Base-by-base conservation (phyloP, 2,888 invertebrate species). In the Cryptophagus acutangulus region DNA sequence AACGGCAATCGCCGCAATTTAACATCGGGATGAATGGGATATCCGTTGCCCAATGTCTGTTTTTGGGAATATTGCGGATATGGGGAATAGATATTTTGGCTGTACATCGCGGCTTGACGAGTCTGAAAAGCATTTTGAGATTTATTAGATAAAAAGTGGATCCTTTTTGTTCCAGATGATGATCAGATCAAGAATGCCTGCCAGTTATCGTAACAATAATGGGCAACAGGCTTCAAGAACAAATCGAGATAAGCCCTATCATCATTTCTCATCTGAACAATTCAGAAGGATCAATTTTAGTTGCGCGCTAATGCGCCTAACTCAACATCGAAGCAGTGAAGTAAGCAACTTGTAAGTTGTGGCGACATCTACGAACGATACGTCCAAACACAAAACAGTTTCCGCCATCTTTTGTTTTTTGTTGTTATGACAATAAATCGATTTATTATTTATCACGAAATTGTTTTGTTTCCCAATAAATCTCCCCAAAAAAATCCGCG, bases 1-100 rank as follows among this genome's bases (percentile, higher is more conserved):
- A 96, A 96, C 2, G 96, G 94, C 36, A 96, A 72, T 59, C 82
- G 82, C 64, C 90, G 92, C 55, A 95, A 81, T 61, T 82, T 82
- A n/a, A 96, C 92, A 69, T 95, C 93, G 0, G 94, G 93, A 67
- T 92, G 89, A 37, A 93, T 83, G 3, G 93, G 93, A 67, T 82
- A 84, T 24, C 73, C 74, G 46, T 75, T 74, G 49, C 74, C 62
- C 16, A 74, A 66, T 29, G 70, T 54, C 38, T 53, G 55, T 40
- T 57, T 57, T 36, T 53, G 56, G 40, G 62, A 60, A 47, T 58
- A 62, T 33, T 57, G 61, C 10, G 72, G 72, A 62, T 75, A 77
- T 14, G 75, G 75, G 59, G 75, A 73, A 66, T 77, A 77, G 67
- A 76, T 71, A 49, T 72, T 70, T 59, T 73, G 71, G 41, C 72